Percentiles rank a stretch among this genome's conserved stretches.
Evolutionary conservation across 2,888 invertebrate genomes (phyloP).

Genomic region (Caenorhabditis becei): DNA sequence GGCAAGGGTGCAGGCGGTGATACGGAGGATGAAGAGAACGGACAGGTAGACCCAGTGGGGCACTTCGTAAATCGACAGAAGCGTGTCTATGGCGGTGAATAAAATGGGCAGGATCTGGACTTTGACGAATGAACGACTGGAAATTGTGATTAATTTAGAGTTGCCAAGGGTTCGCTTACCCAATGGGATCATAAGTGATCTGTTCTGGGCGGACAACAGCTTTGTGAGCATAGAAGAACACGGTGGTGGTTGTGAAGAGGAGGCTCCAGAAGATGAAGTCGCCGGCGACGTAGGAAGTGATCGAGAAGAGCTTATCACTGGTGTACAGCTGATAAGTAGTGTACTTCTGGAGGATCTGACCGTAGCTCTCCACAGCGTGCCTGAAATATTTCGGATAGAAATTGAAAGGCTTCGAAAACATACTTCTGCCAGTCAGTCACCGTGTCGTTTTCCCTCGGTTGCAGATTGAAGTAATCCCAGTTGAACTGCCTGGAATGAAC

Average conservation of each 20-base stretch:
- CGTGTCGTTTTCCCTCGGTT: slow-evolving; percentile 26
- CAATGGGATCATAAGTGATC: slow-evolving; percentile 63
- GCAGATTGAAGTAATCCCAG: slow-evolving; percentile 44
- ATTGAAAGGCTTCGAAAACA: not conserved
- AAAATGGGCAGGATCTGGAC: slow-evolving; percentile 53
- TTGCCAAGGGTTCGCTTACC: slow-evolving; percentile 17
- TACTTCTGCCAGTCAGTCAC: slow-evolving; percentile 57
- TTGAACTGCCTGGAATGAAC: slow-evolving; percentile 36
- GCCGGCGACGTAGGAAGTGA: slow-evolving; percentile 51
- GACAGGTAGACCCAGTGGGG: slow-evolving; percentile 44
- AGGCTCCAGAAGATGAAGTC: slow-evolving; percentile 67
- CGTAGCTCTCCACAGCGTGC: slow-evolving; percentile 58
- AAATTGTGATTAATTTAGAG: not conserved
- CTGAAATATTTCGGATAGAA: slow-evolving; percentile 35
- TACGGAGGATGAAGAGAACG: slow-evolving; percentile 28
- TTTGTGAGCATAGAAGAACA: slow-evolving; percentile 62
- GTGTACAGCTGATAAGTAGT: slow-evolving; percentile 67
- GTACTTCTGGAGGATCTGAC: slow-evolving; percentile 60
- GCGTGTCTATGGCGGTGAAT: slow-evolving; percentile 58
- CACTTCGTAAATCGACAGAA: slow-evolving; percentile 46
- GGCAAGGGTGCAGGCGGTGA: slow-evolving; percentile 48
- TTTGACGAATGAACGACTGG: slow-evolving; percentile 51
- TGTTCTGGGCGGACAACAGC: slow-evolving; percentile 64
- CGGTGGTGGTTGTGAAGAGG: slow-evolving; percentile 59
- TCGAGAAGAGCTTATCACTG: slow-evolving; percentile 52